These are phyloP conservation scores for Tetranychus urticae DNA, from an alignment of 1,140 invertebrate species.

Conservation along the genomic window DNA sequence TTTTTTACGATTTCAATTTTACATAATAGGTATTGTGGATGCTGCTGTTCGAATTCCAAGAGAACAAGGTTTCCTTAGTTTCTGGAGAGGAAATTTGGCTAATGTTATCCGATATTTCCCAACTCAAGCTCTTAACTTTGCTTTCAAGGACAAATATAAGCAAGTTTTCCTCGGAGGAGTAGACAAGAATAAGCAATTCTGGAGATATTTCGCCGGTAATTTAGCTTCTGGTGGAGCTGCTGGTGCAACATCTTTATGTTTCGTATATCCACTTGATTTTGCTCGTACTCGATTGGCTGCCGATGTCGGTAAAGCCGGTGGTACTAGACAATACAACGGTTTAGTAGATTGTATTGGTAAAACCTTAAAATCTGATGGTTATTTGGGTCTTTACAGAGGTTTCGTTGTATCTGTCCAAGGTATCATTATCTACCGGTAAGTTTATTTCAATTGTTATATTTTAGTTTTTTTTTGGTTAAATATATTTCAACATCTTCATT, in stretches of 20 bases:
- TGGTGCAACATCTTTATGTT: conserved; percentile 75
- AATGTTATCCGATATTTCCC: conserved; percentile 84
- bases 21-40: conserved; percentile 43
- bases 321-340: conserved; percentile 59
- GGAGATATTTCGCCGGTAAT: conserved; percentile 61
- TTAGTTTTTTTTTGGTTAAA: neutral
- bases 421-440: conserved; percentile 8
- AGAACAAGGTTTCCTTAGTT: conserved; percentile 62
- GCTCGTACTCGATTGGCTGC: conserved; percentile 70
- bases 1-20: neutral
- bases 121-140: conserved; percentile 83
- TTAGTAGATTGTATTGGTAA: conserved; percentile 62
- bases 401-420: conserved; percentile 47
- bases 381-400: conserved; percentile 65
- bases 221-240: conserved; percentile 77
- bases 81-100: conserved; percentile 84
- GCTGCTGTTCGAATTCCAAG: conserved; percentile 61
- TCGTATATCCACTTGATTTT: conserved; percentile 87
- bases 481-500: neutral
- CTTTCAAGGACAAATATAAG: conserved; percentile 51
- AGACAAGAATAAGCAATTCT: conserved; percentile 65
- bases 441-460: neutral
- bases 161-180: conserved; percentile 48
- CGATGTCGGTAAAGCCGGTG: conserved; percentile 55
- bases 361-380: conserved; percentile 64